These are phyloP conservation scores for Virgularia gustaviana DNA, from an alignment of 92 coral and sea anemone species.

Conservation along the genomic window DNA sequence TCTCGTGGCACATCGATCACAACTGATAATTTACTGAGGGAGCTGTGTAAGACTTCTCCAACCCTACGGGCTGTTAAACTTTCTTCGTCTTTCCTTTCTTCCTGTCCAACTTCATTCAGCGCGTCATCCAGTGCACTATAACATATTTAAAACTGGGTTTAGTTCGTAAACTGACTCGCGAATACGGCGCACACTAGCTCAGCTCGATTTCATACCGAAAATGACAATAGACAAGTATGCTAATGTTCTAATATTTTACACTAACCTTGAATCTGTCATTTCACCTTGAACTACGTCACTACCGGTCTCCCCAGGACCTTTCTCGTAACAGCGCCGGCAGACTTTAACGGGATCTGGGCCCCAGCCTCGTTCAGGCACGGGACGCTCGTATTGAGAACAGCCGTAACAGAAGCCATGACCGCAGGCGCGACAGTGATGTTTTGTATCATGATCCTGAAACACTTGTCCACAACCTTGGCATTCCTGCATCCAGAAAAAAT, in stretches of 20 bases:
- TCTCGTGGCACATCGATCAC: conserved; percentile 86
- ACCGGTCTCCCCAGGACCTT: conserved; percentile 34
- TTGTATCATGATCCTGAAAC: conserved; percentile 65
- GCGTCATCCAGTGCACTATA: conserved; percentile 76
- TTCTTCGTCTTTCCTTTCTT: conserved; percentile 38
- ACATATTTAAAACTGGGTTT: too few species aligned
- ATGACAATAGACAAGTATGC: too few species aligned
- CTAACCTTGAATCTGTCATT: conserved; percentile 7
- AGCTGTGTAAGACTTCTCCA: conserved; percentile 83
- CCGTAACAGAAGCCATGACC: conserved; percentile 92
- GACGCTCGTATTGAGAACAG: conserved; percentile 78
- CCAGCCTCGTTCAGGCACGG: conserved; percentile 98
- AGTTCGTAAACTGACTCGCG: too few species aligned
- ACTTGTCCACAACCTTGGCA: conserved; percentile 72
- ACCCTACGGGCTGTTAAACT: conserved; percentile 84
- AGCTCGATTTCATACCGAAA: too few species aligned
- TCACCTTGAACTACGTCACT: conserved; percentile 17
- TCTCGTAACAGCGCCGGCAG: conserved; percentile 69
- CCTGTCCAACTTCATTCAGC: conserved; percentile 62
- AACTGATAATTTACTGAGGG: conserved; percentile 68
- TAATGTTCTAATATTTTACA: too few species aligned
- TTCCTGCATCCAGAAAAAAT: conserved; percentile 54
- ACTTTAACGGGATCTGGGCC: conserved; percentile 83
- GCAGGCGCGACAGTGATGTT: conserved; percentile 97
- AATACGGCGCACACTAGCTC: too few species aligned